These are phyloP conservation scores for Tetramorium alpestre DNA, from an alignment of 1,140 invertebrate species.

Conservation along the genomic window DNA sequence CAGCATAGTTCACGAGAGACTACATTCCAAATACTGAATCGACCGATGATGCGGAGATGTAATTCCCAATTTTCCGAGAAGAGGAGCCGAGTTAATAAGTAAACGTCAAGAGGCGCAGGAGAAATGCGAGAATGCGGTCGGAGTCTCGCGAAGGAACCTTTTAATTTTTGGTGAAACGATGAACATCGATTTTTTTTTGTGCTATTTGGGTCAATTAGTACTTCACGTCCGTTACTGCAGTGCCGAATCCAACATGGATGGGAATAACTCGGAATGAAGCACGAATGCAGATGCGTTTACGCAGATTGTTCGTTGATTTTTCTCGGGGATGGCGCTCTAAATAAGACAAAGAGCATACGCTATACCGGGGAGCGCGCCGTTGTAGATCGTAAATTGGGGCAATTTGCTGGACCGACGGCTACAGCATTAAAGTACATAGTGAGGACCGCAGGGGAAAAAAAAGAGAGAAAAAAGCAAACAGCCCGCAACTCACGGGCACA, in stretches of 20 bases:
- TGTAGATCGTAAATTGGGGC: slow-evolving; percentile 35
- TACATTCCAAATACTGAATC: slow-evolving; percentile 71
- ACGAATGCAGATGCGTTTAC: slow-evolving; percentile 12
- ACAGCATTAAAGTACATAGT: slow-evolving; percentile 33
- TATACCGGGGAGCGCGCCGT: neutral
- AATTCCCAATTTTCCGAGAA: neutral
- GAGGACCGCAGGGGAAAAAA: neutral
- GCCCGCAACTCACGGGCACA: neutral
- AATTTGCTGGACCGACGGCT: slow-evolving; percentile 43
- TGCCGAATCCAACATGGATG: neutral
- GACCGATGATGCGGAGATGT: slow-evolving; percentile 20
- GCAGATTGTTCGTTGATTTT: slow-evolving; percentile 23
- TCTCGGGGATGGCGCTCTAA: neutral
- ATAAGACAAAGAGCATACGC: slow-evolving; percentile 38
- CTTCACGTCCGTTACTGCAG: neutral
- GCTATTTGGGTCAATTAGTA: neutral
- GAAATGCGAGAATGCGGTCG: neutral
- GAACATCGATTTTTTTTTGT: neutral
- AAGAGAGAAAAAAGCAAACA: slow-evolving; percentile 1
- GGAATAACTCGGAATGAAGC: neutral
- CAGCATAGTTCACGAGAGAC: neutral
- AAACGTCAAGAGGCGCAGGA: neutral
- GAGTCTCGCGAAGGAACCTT: neutral
- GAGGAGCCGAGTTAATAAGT: neutral
- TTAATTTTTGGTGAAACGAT: neutral